These are phyloP conservation scores for Rhynchomys soricoides DNA, from an alignment of 2,113 vertebrate genomes.

Conservation along the genomic window DNA sequence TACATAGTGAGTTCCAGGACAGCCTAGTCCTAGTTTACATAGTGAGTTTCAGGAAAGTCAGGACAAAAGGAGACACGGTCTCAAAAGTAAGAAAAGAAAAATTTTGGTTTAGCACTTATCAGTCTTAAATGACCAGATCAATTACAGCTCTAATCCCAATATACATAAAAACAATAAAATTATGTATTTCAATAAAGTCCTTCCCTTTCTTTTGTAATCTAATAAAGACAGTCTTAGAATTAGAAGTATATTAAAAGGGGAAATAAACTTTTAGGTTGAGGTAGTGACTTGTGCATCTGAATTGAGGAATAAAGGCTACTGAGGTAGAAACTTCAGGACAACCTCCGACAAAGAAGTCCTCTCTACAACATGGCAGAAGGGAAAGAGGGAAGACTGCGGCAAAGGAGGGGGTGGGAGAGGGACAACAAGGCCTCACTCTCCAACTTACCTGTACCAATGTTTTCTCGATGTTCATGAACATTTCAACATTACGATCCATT, in stretches of 20 bases:
- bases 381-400: neutral
- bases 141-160: neutral
- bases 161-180: neutral
- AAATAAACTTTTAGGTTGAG: neutral
- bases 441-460: constrained; percentile 94
- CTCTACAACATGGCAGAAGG: neutral
- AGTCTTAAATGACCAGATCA: neutral
- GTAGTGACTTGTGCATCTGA: no score
- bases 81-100: neutral
- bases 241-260: neutral
- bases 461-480: constrained; percentile 99
- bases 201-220: neutral
- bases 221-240: neutral
- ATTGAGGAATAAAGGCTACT: neutral
- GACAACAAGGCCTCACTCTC: neutral
- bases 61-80: neutral
- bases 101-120: neutral
- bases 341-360: neutral
- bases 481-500: constrained; percentile 99
- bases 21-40: neutral
- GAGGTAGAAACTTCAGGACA: neutral
- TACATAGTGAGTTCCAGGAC: neutral
- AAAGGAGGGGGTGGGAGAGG: no score
- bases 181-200: neutral
- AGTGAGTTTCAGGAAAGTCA: neutral